phyloP scores from a whole-genome alignment of 2,113 vertebrate species.

The Aramus guarauna region DNA sequence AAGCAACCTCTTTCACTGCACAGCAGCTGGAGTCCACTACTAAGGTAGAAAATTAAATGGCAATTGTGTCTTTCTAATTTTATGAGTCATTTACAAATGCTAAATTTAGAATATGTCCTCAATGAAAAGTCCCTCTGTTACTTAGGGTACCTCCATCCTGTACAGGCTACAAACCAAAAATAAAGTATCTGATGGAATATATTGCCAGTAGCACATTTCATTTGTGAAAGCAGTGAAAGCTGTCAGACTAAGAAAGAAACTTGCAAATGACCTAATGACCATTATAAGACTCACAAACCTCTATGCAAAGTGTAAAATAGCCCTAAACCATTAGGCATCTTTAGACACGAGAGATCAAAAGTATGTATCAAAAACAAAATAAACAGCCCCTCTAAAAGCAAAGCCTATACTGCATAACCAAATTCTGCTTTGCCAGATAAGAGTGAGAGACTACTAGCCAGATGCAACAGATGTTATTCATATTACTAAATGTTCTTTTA shows the following conservation, averaged over 20 bases:
- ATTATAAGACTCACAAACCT: background rate
- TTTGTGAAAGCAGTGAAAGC: background rate
- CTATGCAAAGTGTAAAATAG: background rate
- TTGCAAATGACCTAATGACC: background rate
- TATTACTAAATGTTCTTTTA: background rate
- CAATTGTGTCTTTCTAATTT: background rate
- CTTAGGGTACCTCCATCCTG: rapidly evolving
- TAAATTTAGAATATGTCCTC: background rate
- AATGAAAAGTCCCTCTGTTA: background rate
- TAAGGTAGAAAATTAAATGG: background rate
- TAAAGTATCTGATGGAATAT: background rate
- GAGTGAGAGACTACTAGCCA: background rate
- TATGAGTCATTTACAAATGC: background rate
- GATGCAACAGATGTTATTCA: rapidly evolving
- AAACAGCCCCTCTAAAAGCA: background rate
- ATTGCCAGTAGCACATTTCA: background rate
- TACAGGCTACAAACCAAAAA: background rate
- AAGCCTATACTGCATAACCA: background rate
- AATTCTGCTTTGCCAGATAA: background rate
- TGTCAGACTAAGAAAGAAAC: background rate
- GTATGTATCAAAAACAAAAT: background rate
- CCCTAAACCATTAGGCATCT: background rate
- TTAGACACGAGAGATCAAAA: background rate
- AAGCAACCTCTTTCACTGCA: background rate
- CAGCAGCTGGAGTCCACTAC: background rate